Evolutionary conservation across 2,888 invertebrate genomes (phyloP), one percentile per base, ranked within the genome.

Genomic region (Eubasilissa splendida): DNA sequence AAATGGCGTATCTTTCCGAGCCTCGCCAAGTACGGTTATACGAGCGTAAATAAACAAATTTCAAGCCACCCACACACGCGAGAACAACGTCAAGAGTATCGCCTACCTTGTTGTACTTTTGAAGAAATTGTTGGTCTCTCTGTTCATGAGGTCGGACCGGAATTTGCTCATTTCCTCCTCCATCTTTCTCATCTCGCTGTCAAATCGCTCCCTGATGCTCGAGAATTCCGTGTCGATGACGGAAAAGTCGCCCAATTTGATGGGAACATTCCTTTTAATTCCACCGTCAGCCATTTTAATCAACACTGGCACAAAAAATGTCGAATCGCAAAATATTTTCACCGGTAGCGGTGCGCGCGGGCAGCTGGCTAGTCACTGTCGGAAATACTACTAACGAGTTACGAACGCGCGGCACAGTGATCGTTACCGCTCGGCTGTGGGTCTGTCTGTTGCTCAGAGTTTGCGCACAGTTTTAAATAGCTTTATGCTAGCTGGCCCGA

Each of bases 131-230:
- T 95, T 95, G 87, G 96, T 95, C 89, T 97, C 97, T 87, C 96
- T 94, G 89, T 96, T 97, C 95, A 97, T 96, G 84, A 97, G 92
- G 88, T 97, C 97, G 85, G 96, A 95, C 86, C 97, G 93, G 91
- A 97, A 97, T 91, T 95, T 95, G 88, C 95, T 95, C 98, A 98
- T 98, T 91, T 98, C 98, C 87, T 98, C 98, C 91, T 99, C 98
- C 96, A 99, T 98, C 91, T 97, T 97, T 87, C 95, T 93, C 98
- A 99, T 98, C 92, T 99, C 98, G 84, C 95, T 95, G 89, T 98
- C 98, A 89, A 98, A 98, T 85, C 97, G 92, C 89, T 97, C 97
- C 87, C 97, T 93, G 88, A 99, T 98, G 90, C 96, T 97, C 87
- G 96, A 96, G 92, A 98, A 98, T 91, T 98, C 98, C 85, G 96